phyloP scores from a whole-genome alignment of 1,140 invertebrate genomes.

The Cotesia glomerata region DNA sequence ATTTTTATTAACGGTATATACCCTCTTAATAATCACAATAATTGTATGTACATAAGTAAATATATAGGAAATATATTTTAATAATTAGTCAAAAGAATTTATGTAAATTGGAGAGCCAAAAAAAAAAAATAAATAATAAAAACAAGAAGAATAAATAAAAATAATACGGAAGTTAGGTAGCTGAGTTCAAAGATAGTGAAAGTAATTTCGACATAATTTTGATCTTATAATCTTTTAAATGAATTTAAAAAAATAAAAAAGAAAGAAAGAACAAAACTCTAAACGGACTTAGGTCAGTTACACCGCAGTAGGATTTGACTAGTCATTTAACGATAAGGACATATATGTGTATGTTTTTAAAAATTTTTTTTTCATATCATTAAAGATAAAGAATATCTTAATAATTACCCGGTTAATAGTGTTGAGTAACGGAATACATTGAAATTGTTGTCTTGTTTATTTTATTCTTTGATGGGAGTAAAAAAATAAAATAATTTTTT shows the following conservation, averaged over 20 bases:
- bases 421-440: neutral
- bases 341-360: neutral
- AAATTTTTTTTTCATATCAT: neutral
- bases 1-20: too few relatives aligned
- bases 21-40: too few relatives aligned
- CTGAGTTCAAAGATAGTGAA: slow-evolving; percentile 22
- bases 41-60: neutral
- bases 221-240: neutral
- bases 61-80: neutral
- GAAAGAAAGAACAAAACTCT: too few relatives aligned
- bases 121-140: too few relatives aligned
- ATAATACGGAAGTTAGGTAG: neutral
- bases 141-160: neutral
- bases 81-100: neutral
- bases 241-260: too few relatives aligned
- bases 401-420: neutral
- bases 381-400: neutral
- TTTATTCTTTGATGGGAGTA: too few relatives aligned
- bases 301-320: slow-evolving; percentile 2
- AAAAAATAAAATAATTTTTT: too few relatives aligned
- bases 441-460: neutral
- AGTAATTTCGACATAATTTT: slow-evolving; percentile 20
- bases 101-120: neutral
- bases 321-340: neutral
- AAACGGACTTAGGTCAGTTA: slow-evolving; percentile 22